Percentiles rank a stretch among this genome's conserved stretches.
Conservation (phyloP, 2,888 invertebrate species). For the Norana najaformis region DNA sequence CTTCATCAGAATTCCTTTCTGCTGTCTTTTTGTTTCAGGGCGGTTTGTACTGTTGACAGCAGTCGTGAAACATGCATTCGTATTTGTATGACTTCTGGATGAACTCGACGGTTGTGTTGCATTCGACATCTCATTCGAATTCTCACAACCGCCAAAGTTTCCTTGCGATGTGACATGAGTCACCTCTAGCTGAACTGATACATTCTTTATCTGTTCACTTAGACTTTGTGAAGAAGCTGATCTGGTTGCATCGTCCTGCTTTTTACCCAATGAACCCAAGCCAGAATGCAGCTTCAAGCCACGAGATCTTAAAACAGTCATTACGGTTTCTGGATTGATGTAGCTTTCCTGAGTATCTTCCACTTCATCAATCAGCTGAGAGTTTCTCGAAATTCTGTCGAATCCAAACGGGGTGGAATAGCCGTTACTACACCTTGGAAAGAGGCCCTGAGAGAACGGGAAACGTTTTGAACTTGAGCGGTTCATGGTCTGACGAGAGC, state of each 20-base stretch:
- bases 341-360: background rate
- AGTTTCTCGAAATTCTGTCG: background rate
- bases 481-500: too few species aligned
- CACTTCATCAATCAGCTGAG: background rate
- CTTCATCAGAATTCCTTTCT: constrained; percentile 3
- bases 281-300: constrained; percentile 3
- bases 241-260: background rate
- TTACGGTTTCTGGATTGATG: background rate
- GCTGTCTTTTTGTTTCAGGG: background rate
- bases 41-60: background rate
- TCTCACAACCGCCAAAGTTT: background rate
- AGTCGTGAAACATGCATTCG: background rate
- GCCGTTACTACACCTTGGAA: constrained; percentile 4
- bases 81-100: background rate
- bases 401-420: background rate
- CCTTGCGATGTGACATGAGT: background rate
- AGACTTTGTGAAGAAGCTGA: background rate
- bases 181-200: background rate
- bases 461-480: background rate
- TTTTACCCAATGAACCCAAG: background rate
- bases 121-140: background rate
- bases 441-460: background rate
- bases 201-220: background rate
- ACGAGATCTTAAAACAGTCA: background rate
- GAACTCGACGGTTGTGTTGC: background rate